Base-by-base conservation (phyloP, 2,888 invertebrate species). In the Pterostichus madidus region DNA sequence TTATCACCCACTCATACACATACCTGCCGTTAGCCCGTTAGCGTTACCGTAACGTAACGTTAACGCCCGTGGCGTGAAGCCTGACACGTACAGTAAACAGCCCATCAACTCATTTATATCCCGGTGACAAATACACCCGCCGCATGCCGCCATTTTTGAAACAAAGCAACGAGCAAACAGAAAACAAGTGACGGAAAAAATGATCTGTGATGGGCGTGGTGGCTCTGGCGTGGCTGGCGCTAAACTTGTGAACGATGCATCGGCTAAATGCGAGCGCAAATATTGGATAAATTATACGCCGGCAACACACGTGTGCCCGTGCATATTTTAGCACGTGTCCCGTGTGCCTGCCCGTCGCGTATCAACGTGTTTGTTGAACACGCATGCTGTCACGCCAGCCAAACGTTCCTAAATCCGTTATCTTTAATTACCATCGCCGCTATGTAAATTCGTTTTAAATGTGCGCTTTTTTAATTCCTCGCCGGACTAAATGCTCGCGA, bases 31-130 rank as follows among this genome's bases (percentile, higher is more conserved):
- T 24, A 59, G 24, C 24, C 7, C 32, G 64, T 56, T 24, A 44
- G 44, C 68, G 44, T 17, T 52, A 5, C 52, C n/a, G 6, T 8
- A 7, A 39, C 39, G 39, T 44, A 44, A 11, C 68, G 64, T 64
- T 71, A 71, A 71, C 68, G 68, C 68, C 10, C 11, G 44, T n/a
- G 10, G 68, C 44, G 68, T 17, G 44, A 15, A 44, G 68, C 44
- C 39, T 39, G 75, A 75, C 77, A 77, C 77, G 77, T 77, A 77
- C 77, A 32, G 56, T 56, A 77, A 77, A 77, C 77, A 77, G 39
- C 77, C 53, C 77, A 35, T 56, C 56, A 77, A 77, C 77, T 77
- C 49, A 77, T 77, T 77, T 77, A 77, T 77, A 77, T 77, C 77
- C 77, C n/a, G 49, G 56, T 77, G 77, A 77, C 77, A 77, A 77